phyloP scores from a whole-genome alignment of 2,888 invertebrate species.

The Periphyllus acericola region DNA sequence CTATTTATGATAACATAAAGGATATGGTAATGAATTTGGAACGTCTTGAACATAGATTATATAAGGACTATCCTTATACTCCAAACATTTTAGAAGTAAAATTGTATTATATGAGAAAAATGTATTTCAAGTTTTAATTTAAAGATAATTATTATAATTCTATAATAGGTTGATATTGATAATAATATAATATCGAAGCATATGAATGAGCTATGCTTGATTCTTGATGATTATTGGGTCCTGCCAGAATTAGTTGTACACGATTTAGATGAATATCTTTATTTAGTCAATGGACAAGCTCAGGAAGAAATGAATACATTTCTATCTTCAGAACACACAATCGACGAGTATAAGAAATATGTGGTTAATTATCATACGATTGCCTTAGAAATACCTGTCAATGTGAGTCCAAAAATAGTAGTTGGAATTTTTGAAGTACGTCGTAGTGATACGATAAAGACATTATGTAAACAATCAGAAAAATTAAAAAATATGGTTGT shows the following conservation, averaged over 20 bases:
- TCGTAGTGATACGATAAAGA: constrained; percentile 79
- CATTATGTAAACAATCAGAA: constrained; percentile 77
- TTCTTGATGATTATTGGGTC: constrained; percentile 76
- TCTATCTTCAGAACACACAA: constrained; percentile 73
- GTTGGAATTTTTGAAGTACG: constrained; percentile 89
- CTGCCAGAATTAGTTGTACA: constrained; percentile 77
- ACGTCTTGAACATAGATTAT: constrained; percentile 50
- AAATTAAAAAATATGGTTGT: constrained; percentile 77
- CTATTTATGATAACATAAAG: constrained; percentile 52
- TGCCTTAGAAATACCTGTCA: constrained; percentile 70
- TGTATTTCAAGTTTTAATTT: background rate
- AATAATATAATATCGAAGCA: constrained; percentile 74
- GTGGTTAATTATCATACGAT: constrained; percentile 69
- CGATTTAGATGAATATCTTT: constrained; percentile 84
- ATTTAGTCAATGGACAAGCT: constrained; percentile 79
- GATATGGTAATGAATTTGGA: constrained; percentile 48
- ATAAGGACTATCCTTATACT: constrained; percentile 37
- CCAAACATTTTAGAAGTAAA: constrained; percentile 40
- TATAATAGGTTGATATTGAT: constrained; percentile 45
- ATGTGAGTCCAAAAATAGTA: constrained; percentile 75
- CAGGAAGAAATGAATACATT: constrained; percentile 76
- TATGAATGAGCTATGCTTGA: constrained; percentile 72
- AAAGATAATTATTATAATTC: background rate
- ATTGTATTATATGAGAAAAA: background rate
- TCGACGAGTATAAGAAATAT: constrained; percentile 70